Evolutionary conservation across 2,888 invertebrate genomes (phyloP), one percentile per base, ranked within the genome.

Genomic region (Halocaridina rubra): DNA sequence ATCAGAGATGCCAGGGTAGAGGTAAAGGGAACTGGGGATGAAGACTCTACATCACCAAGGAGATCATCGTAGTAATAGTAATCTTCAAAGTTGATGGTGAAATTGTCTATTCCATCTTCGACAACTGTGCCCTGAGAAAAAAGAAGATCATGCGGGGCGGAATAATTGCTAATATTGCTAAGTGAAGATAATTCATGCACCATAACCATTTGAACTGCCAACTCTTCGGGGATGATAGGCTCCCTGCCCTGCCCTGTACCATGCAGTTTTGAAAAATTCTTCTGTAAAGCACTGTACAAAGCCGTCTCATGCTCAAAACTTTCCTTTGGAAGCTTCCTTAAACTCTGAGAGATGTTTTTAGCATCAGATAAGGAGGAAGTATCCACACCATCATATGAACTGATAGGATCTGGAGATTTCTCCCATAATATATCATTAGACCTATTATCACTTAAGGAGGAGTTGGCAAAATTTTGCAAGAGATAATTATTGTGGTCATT

Each of bases 11-110:
- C 22, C 33, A 71, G 32, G 74, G 72, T 53, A 67, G 76, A 57
- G 76, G 46, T 67, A 24, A 32, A 64, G 72, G 53, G 39, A 53
- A 33, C 72, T 19, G 72, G 74, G 57, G 33, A 29, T 57, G 61
- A 39, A 19, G 76, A 59, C 13, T 39, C 59, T 57, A 27, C 64
- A 24, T 80, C 80, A 16, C 61, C 76, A 67, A 69, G 19, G 32
- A 59, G 32, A 39, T 27, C 24, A 19, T 67, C 64, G 30, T 87
- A 80, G 32, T 87, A 84, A 77, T 78, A 67, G 79, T 87, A 87
- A 74, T 85, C 75, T 64, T 87, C 81, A 72, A 81, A 71, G 57
- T 82, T 77, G 24, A 57, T 16, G 33, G 39, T n/a, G n/a, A 39
- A 13, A 53, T 19, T 53, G 46, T 76, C 53, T 7, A 19, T 39